Percentiles rank a stretch among this genome's conserved stretches.
Conservation (phyloP, 2,797 vertebrate genomes). For the Allobates femoralis region DNA sequence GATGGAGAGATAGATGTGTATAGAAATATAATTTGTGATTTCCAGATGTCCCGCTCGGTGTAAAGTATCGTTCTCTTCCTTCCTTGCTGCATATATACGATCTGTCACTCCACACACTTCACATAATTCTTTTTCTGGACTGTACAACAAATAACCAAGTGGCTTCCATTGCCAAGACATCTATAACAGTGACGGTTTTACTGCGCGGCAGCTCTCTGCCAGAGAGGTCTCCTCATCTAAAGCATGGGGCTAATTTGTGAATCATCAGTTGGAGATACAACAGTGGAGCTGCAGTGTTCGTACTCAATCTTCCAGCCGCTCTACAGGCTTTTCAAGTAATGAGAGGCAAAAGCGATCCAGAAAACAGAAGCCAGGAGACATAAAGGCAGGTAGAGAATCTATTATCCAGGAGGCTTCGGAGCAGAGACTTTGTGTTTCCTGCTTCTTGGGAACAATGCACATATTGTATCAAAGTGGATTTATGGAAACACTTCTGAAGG, state of each 20-base stretch:
- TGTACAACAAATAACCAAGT: conserved; percentile 76
- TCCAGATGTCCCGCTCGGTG: conserved; percentile 69
- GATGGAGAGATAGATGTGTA: not conserved
- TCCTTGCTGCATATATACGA: conserved; percentile 69
- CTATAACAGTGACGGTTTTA: conserved; percentile 81
- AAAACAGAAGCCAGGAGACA: not conserved
- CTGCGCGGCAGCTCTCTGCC: conserved; percentile 70
- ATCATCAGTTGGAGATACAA: conserved; percentile 40
- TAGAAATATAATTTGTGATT: conserved; percentile 65
- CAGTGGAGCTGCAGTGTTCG: not conserved
- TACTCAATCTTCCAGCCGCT: conserved; percentile 16
- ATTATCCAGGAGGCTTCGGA: not conserved
- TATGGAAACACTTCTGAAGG: too few species aligned
- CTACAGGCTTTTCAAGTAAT: not conserved
- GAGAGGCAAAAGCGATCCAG: not conserved
- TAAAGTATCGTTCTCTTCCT: conserved; percentile 63
- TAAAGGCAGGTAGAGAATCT: not conserved
- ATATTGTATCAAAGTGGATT: not conserved
- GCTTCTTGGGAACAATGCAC: not conserved
- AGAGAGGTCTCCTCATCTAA: conserved; percentile 70
- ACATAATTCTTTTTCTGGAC: conserved; percentile 77
- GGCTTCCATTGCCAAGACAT: conserved; percentile 72
- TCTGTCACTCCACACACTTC: conserved; percentile 76
- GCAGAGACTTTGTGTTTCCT: not conserved
- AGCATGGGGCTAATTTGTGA: conserved; percentile 69